A percentile compares a stretch with the other conserved stretches of the same genome.
phyloP scores from a whole-genome alignment of 2,797 vertebrate species.

The Geotrypetes seraphini region DNA sequence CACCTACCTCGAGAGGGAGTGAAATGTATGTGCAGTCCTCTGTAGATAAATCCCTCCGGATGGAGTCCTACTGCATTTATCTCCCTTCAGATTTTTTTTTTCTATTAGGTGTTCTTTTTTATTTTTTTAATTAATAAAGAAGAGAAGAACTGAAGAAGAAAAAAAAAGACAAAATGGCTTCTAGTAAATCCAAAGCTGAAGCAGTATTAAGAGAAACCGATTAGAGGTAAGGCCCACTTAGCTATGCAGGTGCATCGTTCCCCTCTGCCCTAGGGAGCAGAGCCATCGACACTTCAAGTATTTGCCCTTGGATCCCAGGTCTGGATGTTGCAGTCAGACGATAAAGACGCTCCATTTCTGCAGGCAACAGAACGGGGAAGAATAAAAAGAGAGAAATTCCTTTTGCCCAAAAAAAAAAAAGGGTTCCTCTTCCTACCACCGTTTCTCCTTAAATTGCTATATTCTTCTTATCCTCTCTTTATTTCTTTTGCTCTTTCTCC shows the following conservation, averaged over 20 bases:
- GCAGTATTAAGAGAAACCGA: constrained; percentile 48
- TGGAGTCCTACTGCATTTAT: too few relatives aligned
- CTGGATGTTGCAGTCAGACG: constrained; percentile 47
- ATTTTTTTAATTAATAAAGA: constrained; percentile 52
- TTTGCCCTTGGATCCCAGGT: constrained; percentile 65
- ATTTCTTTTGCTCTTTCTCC: too few relatives aligned
- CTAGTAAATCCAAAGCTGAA: constrained; percentile 56
- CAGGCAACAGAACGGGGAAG: constrained; percentile 16
- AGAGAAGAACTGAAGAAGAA: constrained; percentile 24
- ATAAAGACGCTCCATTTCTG: constrained; percentile 65
- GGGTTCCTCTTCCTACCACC: too few relatives aligned
- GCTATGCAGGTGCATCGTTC: constrained; percentile 72
- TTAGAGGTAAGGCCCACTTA: constrained; percentile 66
- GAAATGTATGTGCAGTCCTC: constrained; percentile 61
- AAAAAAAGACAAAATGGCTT: constrained; percentile 70
- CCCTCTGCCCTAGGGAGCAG: constrained; percentile 48
- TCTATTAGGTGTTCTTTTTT: too few relatives aligned
- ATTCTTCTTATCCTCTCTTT: too few relatives aligned
- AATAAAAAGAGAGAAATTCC: too few relatives aligned
- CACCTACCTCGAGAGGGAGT: constrained; percentile 70
- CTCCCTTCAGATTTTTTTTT: too few relatives aligned
- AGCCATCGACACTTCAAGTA: constrained; percentile 58
- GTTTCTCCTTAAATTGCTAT: too few relatives aligned
- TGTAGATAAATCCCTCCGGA: too few relatives aligned
- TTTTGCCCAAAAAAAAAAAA: too few relatives aligned